phyloP scores from a whole-genome alignment of 1,140 invertebrate species.

The Melipona quadrifasciata region DNA sequence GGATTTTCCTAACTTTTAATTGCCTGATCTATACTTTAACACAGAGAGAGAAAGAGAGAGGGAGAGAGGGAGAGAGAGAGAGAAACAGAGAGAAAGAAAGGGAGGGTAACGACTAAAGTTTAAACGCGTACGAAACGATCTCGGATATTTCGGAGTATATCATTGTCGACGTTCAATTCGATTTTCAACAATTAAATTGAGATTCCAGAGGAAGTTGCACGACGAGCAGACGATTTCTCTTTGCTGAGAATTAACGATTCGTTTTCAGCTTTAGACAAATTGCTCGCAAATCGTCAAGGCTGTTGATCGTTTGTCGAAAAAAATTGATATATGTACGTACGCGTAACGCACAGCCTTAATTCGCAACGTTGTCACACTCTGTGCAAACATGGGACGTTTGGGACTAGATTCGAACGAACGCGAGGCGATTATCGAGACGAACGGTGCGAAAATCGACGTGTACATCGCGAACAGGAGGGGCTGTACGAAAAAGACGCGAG shows the following conservation, averaged over 20 bases:
- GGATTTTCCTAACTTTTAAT: conserved; percentile 45
- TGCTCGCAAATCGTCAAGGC: background rate
- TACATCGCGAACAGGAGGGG: background rate
- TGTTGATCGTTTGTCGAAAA: background rate
- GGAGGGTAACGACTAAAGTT: conserved; percentile 1
- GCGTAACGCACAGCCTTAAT: background rate
- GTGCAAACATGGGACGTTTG: background rate
- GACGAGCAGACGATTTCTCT: background rate
- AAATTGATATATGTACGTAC: too few species aligned
- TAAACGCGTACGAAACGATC: background rate
- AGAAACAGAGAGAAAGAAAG: too few species aligned
- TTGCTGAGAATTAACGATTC: background rate
- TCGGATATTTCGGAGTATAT: background rate
- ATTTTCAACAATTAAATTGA: background rate
- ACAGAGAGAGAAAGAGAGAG: background rate
- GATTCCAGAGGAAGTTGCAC: background rate
- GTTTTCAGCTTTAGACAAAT: background rate
- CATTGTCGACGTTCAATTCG: background rate
- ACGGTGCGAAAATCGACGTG: background rate
- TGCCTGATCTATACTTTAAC: conserved; percentile 3
- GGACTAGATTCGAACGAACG: background rate
- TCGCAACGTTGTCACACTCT: background rate
- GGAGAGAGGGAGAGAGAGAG: too few species aligned
- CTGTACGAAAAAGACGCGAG: background rate
- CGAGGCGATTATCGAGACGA: background rate